Conservation (phyloP, 2,113 vertebrate species). For the Pyxicephalus adspersus region DNA sequence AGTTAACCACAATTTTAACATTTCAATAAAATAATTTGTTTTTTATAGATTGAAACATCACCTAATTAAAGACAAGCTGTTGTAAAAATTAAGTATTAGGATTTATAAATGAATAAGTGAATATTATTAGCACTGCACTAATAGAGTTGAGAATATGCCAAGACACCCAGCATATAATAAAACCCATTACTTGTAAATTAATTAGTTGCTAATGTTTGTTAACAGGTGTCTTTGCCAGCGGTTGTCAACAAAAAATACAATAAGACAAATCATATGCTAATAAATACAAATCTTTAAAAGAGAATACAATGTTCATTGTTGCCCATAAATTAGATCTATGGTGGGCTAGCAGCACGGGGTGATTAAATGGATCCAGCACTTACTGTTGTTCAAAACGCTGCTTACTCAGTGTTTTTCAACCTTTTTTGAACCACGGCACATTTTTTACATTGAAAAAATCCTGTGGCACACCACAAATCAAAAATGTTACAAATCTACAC, state of each 20-base stretch:
- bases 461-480: no score
- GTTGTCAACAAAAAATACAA: conserved; percentile 37
- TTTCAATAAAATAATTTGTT: not conserved
- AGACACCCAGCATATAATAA: conserved; percentile 21
- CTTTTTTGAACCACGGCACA: no score
- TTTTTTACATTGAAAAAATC: no score
- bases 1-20: no score
- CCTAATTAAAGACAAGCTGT: conserved; percentile 3
- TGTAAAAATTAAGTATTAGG: not conserved
- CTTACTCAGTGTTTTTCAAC: no score
- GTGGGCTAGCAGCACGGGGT: not conserved
- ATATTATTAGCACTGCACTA: conserved; percentile 22
- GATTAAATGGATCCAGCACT: not conserved
- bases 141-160: conserved; percentile 18
- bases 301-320: conserved; percentile 21
- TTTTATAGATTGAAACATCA: not conserved
- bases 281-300: conserved; percentile 9
- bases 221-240: conserved; percentile 32
- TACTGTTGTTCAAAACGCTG: not conserved
- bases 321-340: not conserved
- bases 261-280: conserved; percentile 26
- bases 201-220: conserved; percentile 50
- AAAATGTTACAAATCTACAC: no score
- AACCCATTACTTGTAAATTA: conserved; percentile 45
- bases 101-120: conserved; percentile 3